Evolutionary conservation across 1,140 invertebrate genomes (phyloP).

Genomic region (Cotesia glomerata): DNA sequence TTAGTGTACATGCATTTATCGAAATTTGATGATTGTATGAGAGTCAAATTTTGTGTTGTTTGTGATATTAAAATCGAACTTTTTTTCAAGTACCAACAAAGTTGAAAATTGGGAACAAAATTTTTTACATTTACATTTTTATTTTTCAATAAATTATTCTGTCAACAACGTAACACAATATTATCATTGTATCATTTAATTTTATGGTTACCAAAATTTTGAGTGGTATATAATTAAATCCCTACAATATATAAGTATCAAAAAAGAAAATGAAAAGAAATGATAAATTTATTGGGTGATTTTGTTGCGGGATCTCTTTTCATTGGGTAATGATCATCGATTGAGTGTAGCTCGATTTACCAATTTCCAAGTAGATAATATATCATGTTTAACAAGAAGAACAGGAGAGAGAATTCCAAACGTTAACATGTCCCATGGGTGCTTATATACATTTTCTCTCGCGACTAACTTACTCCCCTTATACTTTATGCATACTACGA

Average conservation of each 20-base stretch:
- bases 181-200: too few relatives aligned
- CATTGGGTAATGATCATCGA: conserved; percentile 6
- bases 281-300: conserved; percentile 23
- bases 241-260: background rate
- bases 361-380: conserved; percentile 24
- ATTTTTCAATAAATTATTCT: too few relatives aligned
- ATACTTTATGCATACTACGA: background rate
- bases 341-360: conserved; percentile 13
- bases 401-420: background rate
- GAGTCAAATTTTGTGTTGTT: too few relatives aligned
- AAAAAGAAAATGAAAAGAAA: background rate
- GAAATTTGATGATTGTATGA: too few relatives aligned
- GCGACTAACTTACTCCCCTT: background rate
- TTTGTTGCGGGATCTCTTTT: conserved; percentile 10
- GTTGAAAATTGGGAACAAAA: too few relatives aligned
- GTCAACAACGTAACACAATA: too few relatives aligned
- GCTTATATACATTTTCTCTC: background rate
- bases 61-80: too few relatives aligned
- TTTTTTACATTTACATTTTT: too few relatives aligned
- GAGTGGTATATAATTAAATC: too few relatives aligned
- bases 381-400: conserved; percentile 28
- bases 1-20: too few relatives aligned
- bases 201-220: too few relatives aligned
- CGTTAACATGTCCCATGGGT: conserved; percentile 3
- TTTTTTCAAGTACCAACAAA: too few relatives aligned